phyloP scores from a whole-genome alignment of 2,797 vertebrate genomes.

The Halcyon badia region DNA sequence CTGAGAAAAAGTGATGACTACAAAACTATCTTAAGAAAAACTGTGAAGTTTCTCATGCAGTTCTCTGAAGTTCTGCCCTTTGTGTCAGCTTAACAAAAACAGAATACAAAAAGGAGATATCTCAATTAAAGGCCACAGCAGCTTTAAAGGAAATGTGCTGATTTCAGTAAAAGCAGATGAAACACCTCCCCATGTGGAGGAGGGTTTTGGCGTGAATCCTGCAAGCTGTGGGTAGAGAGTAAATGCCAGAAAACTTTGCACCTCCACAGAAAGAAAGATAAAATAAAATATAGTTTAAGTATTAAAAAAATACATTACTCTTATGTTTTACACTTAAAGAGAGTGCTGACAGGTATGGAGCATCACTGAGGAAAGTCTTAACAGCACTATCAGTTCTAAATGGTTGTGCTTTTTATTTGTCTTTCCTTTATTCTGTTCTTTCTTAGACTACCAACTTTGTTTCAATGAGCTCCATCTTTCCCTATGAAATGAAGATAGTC shows the following conservation, averaged over 20 bases:
- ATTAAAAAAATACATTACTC: neutral
- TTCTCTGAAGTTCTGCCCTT: neutral
- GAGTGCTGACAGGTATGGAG: neutral
- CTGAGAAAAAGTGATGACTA: neutral
- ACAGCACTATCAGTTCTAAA: neutral
- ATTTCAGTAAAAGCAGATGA: conserved; percentile 33
- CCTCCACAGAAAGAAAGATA: neutral
- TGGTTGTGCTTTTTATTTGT: neutral
- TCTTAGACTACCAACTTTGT: neutral
- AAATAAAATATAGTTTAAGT: neutral
- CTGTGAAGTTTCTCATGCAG: neutral
- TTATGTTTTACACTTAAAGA: neutral
- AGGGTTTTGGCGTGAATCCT: neutral
- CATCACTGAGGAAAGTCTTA: neutral
- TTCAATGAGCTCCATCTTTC: neutral
- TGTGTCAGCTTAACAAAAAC: neutral
- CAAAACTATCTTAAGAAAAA: neutral
- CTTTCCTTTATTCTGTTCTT: neutral
- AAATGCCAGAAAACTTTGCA: conserved; percentile 11
- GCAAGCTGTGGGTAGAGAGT: neutral
- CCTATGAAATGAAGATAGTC: neutral
- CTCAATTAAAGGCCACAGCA: neutral
- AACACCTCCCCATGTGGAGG: neutral
- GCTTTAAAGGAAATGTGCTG: conserved; percentile 11
- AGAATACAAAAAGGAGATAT: neutral